Conservation (phyloP, 2,113 vertebrate genomes). For the Microcebus murinus region DNA sequence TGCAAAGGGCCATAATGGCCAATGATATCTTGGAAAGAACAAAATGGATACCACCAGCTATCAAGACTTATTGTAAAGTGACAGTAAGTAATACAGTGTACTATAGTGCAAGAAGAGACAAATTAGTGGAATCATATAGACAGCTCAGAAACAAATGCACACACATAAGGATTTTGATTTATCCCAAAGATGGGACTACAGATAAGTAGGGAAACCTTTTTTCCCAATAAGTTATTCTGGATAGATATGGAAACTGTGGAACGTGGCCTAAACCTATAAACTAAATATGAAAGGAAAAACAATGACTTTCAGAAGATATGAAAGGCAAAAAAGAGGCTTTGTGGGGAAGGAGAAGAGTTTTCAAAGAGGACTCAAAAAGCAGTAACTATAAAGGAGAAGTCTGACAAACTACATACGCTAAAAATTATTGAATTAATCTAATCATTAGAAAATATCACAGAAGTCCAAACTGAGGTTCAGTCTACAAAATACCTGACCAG, state of each 20-base stretch:
- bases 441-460: background rate
- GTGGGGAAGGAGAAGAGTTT: background rate
- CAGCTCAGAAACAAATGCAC: background rate
- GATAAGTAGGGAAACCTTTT: background rate
- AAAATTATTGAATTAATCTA: background rate
- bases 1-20: background rate
- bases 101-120: background rate
- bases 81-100: background rate
- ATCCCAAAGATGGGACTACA: background rate
- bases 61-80: background rate
- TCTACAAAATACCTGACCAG: background rate
- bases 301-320: background rate
- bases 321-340: background rate
- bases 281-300: background rate
- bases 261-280: background rate
- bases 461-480: background rate
- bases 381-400: background rate
- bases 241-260: background rate
- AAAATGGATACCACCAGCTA: background rate
- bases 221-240: background rate
- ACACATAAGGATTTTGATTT: background rate
- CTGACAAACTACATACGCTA: background rate
- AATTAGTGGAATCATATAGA: background rate
- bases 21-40: background rate
- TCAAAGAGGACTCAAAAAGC: background rate